These are phyloP conservation scores for Spinibarbus caldwelli DNA, from an alignment of 2,797 vertebrate species.

Conservation along the genomic window DNA sequence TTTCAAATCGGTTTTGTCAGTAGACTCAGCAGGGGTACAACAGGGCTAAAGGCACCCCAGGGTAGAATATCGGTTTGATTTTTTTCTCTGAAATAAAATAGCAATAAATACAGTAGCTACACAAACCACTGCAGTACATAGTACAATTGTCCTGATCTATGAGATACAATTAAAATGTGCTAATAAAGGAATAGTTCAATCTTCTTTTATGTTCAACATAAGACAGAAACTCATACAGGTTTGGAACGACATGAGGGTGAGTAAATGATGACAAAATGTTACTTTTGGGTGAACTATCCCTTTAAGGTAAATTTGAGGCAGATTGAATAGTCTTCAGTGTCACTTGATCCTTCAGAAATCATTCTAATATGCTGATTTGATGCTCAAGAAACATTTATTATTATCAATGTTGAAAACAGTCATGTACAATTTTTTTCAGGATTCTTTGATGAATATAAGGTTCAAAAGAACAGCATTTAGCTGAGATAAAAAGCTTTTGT, in stretches of 20 bases:
- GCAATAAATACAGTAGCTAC: background rate
- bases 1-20: constrained; percentile 11
- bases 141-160: background rate
- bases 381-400: background rate
- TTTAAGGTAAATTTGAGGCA: background rate
- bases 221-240: no score
- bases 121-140: background rate
- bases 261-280: no score
- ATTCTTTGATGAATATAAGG: no score
- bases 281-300: no score
- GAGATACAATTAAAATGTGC: background rate
- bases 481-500: no score
- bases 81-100: constrained; percentile 1
- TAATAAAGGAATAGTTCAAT: background rate
- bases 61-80: background rate
- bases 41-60: background rate
- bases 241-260: no score
- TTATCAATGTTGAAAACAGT: background rate
- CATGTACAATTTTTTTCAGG: no score
- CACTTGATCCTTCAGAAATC: background rate
- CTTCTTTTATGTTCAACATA: no score
- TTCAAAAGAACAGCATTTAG: no score
- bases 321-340: background rate
- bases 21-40: background rate
- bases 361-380: background rate